Evolutionary conservation across 2,797 vertebrate genomes (phyloP), one percentile per base, ranked within the genome.

Genomic region (Apogon talboti): DNA sequence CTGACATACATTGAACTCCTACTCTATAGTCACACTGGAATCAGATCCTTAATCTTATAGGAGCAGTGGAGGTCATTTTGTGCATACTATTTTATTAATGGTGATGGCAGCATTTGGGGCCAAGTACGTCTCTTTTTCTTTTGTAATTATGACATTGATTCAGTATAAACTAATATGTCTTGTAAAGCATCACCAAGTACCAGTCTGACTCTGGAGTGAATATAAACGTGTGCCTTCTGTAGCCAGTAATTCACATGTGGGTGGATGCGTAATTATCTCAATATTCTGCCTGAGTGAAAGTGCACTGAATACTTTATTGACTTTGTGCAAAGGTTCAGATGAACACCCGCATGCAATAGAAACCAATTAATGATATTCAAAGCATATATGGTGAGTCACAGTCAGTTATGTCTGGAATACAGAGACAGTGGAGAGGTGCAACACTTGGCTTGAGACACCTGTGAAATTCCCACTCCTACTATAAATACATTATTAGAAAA

Each of bases 351-450:
- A 55, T 53, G 41, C 0, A 9, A 66, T 18, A 54, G 68, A 82
- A 69, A 56, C 18, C 51, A 81, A 76, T 89, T 72, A 71, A 78
- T 67, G 66, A 76, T 59, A 76, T 76, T 71, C 59, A 79, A 57
- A 58, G 21, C 28, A 37, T 57, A 46, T 55, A 59, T 33, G 28
- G 46, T 68, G 79, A 83, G 47, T 83, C 78, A 86, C 15, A 71
- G 19, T 50, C 19, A 33, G 33, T 40, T 38, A 48, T 24, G 57
- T 55, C 30, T 53, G 49, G 58, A 65, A 52, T 47, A 45, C 19
- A 8, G 41, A 55, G 9, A 63, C 33, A 61, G 21, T 24, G 47
- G 30, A 64, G 52, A 60, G 28, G 41, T 12, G 53, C 19, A 59
- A 58, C 55, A 62, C 21, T 76, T 63, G 24, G 18, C 62, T 62